phyloP scores from a whole-genome alignment of 2,888 invertebrate species.

The Piscicola geometra region DNA sequence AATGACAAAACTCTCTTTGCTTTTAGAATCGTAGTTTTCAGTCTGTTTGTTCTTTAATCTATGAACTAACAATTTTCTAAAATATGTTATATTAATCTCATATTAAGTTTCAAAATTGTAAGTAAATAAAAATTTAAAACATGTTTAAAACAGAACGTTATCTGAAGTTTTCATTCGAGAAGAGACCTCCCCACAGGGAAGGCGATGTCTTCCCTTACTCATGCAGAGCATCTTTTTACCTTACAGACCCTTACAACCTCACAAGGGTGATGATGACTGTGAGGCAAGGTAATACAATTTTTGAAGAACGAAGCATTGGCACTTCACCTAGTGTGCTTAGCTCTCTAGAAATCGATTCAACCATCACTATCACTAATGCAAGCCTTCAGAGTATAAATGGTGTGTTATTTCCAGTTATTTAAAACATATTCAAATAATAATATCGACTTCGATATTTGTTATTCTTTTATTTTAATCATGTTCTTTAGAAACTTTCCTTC shows the following conservation, averaged over 20 bases:
- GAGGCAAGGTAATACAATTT: not conserved
- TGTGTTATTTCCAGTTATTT: not conserved
- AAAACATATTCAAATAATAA: no score
- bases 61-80: no score
- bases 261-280: not conserved
- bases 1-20: not conserved
- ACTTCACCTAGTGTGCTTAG: not conserved
- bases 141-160: no score
- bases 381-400: not conserved
- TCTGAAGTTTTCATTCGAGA: no score
- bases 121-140: no score
- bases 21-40: not conserved
- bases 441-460: no score
- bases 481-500: no score
- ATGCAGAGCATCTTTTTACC: not conserved
- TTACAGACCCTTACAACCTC: not conserved
- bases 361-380: not conserved
- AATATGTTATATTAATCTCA: no score
- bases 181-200: not conserved
- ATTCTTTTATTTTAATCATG: no score
- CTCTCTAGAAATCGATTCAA: not conserved
- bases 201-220: not conserved
- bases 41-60: not conserved
- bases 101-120: no score
- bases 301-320: not conserved